Evolutionary conservation across 2,113 vertebrate genomes (phyloP).

Genomic region (Neofelis nebulosa): DNA sequence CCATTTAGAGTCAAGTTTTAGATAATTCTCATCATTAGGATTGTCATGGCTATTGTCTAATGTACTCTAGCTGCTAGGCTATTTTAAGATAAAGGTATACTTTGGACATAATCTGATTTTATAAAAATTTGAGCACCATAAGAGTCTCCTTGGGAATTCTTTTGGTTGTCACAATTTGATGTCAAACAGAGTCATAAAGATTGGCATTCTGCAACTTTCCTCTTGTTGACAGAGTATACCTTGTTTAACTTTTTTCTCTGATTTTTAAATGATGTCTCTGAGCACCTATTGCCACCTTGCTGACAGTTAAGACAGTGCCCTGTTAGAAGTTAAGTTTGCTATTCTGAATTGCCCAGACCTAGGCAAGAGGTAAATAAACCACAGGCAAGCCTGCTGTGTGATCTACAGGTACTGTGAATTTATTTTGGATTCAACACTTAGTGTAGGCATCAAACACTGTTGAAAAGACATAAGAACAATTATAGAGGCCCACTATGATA

Average conservation of each 20-base stretch:
- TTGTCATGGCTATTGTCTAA: background rate
- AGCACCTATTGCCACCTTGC: background rate
- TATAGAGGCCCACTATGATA: background rate
- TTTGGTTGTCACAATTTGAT: background rate
- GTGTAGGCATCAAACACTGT: background rate
- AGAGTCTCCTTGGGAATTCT: background rate
- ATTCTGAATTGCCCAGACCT: background rate
- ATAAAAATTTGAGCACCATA: background rate
- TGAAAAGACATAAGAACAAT: background rate
- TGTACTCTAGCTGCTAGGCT: background rate
- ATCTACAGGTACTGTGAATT: background rate
- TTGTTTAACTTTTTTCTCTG: background rate
- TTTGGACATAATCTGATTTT: background rate
- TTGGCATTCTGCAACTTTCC: background rate
- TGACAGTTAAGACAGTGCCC: background rate
- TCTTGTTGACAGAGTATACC: background rate
- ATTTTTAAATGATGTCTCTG: background rate
- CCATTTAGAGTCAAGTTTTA: background rate
- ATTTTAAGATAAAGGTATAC: background rate
- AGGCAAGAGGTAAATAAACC: slow-evolving; percentile 15
- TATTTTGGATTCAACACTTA: slow-evolving; percentile 8
- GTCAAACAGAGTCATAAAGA: background rate
- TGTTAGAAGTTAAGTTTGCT: slow-evolving; percentile 12
- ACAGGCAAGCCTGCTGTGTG: background rate
- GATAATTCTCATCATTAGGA: background rate